Base-by-base conservation (phyloP, 2,113 vertebrate species). In the Archocentrus centrarchus region DNA sequence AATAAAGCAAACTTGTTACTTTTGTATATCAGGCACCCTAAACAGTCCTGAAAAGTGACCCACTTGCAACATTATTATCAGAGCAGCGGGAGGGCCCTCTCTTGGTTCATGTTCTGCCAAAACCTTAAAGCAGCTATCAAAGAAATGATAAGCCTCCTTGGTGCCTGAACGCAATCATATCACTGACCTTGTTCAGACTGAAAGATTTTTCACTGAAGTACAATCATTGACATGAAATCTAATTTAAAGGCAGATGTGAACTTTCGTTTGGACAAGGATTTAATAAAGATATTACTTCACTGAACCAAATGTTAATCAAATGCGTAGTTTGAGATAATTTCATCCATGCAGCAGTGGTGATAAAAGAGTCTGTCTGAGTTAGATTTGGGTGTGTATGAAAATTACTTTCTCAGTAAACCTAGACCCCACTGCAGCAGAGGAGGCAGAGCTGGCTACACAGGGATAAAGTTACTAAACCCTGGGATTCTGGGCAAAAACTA, bases 401-500 rank as follows among this genome's bases (percentile, higher is more conserved):
- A 83, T 79, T 80, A 88, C 84, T 92, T 93, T 93, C 92, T 91
- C 91, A 93, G 91, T 92, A 94, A 95, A 93, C 66, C 77, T 86
- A 93, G 81, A 93, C 57, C 79, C 81, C 60, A 78, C 53, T 83
- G 17, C 79, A 73, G 79, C 80, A 82, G 80, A 89, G 77, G 79
- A 88, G 85, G 78, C 80, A 39, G 83, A 80, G 30, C 86, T 24
- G 85, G 82, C 87, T 86, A 89, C 86, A 91, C 86, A 92, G 89
- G 90, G 89, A 90, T 94, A 90, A 88, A 75, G 89, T 93, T 95
- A 92, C 94, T 81, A 85, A 89, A 84, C 90, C 79, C 88, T 89
- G 85, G 87, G 91, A 92, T 93, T 77, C 88, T 37, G 84, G 81
- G 68, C 32, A 22, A 60, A 86, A 91, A 79, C 89, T 87, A 90